Evolutionary conservation across 2,888 invertebrate genomes (phyloP), one percentile per base, ranked within the genome.

Genomic region (Lissonota sp.): DNA sequence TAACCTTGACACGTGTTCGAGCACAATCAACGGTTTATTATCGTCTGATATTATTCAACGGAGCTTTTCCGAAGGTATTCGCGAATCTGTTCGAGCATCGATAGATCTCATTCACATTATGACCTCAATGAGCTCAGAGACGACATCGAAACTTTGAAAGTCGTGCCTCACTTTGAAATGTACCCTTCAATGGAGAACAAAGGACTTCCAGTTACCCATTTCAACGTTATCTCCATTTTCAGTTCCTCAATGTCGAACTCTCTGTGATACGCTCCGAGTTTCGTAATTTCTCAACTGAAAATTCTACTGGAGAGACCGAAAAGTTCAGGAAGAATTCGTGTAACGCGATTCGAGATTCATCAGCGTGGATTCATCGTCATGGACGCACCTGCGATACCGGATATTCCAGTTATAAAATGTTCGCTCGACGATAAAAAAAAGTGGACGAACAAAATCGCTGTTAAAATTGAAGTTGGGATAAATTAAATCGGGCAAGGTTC

Each of bases 151-250:
- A 49, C 14, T 58, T 40, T 7, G 77, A 6, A 37, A 58, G 44
- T 51, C 49, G 51, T 40, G 51, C 51, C 44, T 73, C 39, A 63
- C 49, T 58, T 58, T 51, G 55, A 63, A 40, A 53, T 12, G 44
- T 44, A 62, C 26, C 39, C 58, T 58, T 71, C 58, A 42, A 49
- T 49, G 39, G 40, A 37, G 57, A 49, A 77, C 71, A 66, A 58
- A 70, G 57, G 57, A 7, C 37, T 49, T 44, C 40, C 39, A 39
- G n/a, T 12, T 53, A 12, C 51, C 7, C 14, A 39, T 26, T 64
- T 51, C 37, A 12, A 40, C 57, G 39, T 53, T 58, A 51, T 44
- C 58, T 71, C 51, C 51, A 57, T 63, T 77, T 49, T 40, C 53
- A 40, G 46, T 63, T 64, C 49, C 40, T 1, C 46, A 5, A 39